Base-by-base conservation (phyloP, 2,113 vertebrate genomes). In the Tichodroma muraria region DNA sequence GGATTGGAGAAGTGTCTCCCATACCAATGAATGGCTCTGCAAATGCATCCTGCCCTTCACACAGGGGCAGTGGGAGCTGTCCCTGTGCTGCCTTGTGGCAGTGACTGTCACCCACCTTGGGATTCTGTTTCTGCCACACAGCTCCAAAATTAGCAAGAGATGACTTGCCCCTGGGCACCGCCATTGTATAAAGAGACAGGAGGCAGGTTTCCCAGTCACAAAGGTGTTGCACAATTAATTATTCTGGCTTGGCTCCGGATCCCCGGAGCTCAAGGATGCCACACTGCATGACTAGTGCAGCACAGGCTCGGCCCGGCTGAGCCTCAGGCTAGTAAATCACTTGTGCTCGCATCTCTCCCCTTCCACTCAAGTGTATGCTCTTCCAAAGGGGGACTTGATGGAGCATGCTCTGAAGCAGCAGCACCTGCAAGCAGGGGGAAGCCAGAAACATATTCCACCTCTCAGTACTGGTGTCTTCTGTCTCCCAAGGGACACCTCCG, bases 161-260 rank as follows among this genome's bases (percentile, higher is more conserved):
- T 10, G 59, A 54, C 47, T 91, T 1, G 38, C 70, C 80, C 23
- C 25, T 1, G 1, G 84, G 89, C n/a, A 1, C 78, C 80, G 66
- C 24, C 69, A 37, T 93, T 72, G 80, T 27, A 15, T 64, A 80
- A 85, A 95, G 82, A 60, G 79, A 95, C 45, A 24, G 56, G 54
- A 93, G 28, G 40, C 59, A 85, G 65, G 15, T 85, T 94, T 95
- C 85, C 59, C 73, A 88, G 94, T 93, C 91, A 70, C 68, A 83
- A 78, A 80, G 54, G n/a, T 80, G 71, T 96, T 96, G 93, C 90
- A 86, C 88, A 96, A 95, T 86, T 96, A 91, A 86, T 93, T 92
- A 89, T 85, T 88, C 85, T 92, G 82, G 75, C 77, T 93, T 87
- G 75, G 59, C 38, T 91, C 49, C 0, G 13, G 24, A 88, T 80